A percentile compares a stretch with the other conserved stretches of the same genome.
phyloP scores from a whole-genome alignment of 2,113 vertebrate species.

The Bubalus kerabau region DNA sequence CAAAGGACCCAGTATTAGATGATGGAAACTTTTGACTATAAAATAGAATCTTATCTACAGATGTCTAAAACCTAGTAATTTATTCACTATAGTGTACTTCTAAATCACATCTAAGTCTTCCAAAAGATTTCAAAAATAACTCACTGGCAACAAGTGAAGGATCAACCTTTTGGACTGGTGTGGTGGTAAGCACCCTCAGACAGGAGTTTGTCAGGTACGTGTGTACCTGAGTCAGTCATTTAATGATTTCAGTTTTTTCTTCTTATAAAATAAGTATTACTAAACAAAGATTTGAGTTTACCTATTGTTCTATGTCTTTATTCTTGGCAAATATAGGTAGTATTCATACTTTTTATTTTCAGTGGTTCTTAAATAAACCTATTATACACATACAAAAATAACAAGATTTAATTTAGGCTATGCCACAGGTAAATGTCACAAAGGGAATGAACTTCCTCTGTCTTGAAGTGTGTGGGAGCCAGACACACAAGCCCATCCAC shows the following conservation, averaged over 20 bases:
- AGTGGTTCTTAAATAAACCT: not conserved
- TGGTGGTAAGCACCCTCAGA: not conserved
- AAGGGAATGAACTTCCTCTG: not conserved
- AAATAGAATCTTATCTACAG: not conserved
- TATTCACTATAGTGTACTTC: not conserved
- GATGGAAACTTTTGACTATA: not conserved
- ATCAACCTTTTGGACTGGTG: not conserved
- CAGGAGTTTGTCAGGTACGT: not conserved
- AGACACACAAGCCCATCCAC: not conserved
- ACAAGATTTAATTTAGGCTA: not conserved
- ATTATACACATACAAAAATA: not conserved
- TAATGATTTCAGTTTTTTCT: not conserved
- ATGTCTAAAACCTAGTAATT: not conserved
- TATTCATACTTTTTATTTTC: not conserved
- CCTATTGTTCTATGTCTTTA: not conserved
- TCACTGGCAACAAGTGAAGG: not conserved
- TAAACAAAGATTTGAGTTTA: not conserved
- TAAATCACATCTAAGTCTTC: not conserved
- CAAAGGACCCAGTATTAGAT: not conserved
- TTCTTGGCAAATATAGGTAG: not conserved
- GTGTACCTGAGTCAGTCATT: not conserved
- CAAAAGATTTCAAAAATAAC: not conserved
- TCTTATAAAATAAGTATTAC: not conserved
- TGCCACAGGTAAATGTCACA: not conserved
- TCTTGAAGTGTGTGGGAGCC: not conserved